phyloP scores from a whole-genome alignment of 1,140 invertebrate species.

The Chymomyza costata region DNA sequence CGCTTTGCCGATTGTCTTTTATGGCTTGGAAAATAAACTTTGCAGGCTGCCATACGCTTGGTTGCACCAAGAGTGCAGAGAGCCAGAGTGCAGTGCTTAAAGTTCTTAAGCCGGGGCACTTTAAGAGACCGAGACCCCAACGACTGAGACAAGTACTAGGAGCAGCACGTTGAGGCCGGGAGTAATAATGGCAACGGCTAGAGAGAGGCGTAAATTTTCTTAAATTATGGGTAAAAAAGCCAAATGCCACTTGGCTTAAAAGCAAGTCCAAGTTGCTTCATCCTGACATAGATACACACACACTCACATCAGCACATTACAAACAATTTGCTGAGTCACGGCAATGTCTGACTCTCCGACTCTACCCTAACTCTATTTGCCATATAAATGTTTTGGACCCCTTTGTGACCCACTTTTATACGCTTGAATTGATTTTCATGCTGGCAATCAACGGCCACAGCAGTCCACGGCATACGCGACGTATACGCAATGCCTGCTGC shows the following conservation, averaged over 20 bases:
- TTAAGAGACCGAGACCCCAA: too few relatives aligned
- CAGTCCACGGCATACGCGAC: conserved; percentile 47
- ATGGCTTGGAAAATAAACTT: conserved; percentile 73
- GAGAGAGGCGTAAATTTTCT: conserved; percentile 68
- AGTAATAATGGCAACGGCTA: too few relatives aligned
- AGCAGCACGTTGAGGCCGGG: too few relatives aligned
- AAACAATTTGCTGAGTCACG: conserved; percentile 64
- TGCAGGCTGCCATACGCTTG: conserved; percentile 47
- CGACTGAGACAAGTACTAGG: too few relatives aligned
- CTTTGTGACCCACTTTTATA: conserved; percentile 62
- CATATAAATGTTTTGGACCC: too few relatives aligned
- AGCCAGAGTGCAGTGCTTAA: neutral
- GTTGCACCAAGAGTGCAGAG: conserved; percentile 31
- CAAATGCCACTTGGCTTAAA: too few relatives aligned
- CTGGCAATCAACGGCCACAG: conserved; percentile 55
- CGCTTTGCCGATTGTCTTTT: conserved; percentile 66
- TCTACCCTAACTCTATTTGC: too few relatives aligned
- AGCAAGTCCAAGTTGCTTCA: conserved; percentile 26
- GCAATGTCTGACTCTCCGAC: neutral
- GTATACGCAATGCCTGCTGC: conserved; percentile 50
- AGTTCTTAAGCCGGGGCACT: conserved; percentile 14
- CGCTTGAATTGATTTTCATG: conserved; percentile 70
- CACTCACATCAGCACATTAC: conserved; percentile 10
- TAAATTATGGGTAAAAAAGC: conserved; percentile 60
- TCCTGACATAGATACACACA: neutral